phyloP scores from a whole-genome alignment of 2,797 vertebrate genomes.

The Poliocrania exsul region DNA sequence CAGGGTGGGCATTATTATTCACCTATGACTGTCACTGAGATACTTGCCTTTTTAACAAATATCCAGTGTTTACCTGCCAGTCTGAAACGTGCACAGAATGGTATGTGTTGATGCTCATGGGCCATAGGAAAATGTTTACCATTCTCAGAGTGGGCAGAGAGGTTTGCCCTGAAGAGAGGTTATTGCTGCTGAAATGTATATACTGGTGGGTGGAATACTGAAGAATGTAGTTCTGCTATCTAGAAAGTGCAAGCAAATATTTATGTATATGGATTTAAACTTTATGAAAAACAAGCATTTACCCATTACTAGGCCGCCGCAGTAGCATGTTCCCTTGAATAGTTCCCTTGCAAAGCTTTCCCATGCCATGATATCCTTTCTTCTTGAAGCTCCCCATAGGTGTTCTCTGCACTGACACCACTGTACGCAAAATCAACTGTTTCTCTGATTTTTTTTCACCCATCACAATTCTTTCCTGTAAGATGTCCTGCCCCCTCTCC shows the following conservation, averaged over 20 bases:
- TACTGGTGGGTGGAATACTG: neutral
- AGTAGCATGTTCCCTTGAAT: neutral
- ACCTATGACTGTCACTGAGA: neutral
- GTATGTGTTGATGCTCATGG: neutral
- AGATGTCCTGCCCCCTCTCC: neutral
- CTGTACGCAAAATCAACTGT: neutral
- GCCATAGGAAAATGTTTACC: neutral
- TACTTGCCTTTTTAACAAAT: neutral
- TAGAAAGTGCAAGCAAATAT: neutral
- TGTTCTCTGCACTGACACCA: neutral
- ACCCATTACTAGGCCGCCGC: neutral
- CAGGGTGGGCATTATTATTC: neutral
- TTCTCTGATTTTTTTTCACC: neutral
- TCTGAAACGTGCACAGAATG: neutral
- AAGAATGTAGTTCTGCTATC: neutral
- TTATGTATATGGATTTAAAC: neutral
- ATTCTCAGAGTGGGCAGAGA: neutral
- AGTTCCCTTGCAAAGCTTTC: neutral
- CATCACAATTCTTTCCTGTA: neutral
- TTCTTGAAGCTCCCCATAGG: neutral
- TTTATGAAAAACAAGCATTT: neutral
- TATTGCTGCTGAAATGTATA: neutral
- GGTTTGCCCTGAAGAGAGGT: neutral
- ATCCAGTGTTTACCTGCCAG: neutral
- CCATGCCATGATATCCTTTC: fast-evolving